Percentiles rank a stretch among this genome's conserved stretches.
These are phyloP conservation scores for Austrolebias charrua DNA, from an alignment of 2,797 vertebrate species.

Conservation along the genomic window DNA sequence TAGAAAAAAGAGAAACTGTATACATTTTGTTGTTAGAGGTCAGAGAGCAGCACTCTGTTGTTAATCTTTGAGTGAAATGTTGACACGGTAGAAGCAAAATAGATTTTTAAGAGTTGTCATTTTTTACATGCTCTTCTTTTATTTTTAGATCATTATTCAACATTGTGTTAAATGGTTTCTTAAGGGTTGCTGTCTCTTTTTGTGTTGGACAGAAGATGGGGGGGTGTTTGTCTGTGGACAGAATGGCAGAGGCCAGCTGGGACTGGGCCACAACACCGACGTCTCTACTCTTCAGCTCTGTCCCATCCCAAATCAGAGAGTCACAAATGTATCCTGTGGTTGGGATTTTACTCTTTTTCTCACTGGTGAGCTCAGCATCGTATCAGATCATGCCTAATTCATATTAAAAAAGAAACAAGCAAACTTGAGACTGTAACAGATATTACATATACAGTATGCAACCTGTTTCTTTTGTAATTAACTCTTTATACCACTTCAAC, in stretches of 20 bases:
- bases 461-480: too few species aligned
- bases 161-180: not conserved
- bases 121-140: not conserved
- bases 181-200: conserved; percentile 14
- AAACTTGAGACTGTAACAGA: too few species aligned
- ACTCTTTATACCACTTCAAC: too few species aligned
- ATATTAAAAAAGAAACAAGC: not conserved
- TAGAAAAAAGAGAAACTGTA: not conserved
- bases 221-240: conserved; percentile 88
- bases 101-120: too few species aligned
- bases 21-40: not conserved
- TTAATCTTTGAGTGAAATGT: not conserved
- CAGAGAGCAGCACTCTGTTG: not conserved
- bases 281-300: conserved; percentile 80
- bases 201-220: conserved; percentile 75
- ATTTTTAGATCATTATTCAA: not conserved
- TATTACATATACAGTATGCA: too few species aligned
- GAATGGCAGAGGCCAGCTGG: conserved; percentile 90
- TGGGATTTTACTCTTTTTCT: conserved; percentile 94
- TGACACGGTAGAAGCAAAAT: too few species aligned
- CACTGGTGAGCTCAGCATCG: conserved; percentile 78
- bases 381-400: not conserved
- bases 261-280: conserved; percentile 82
- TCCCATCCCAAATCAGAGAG: conserved; percentile 59
- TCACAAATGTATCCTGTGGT: conserved; percentile 87